phyloP scores from a whole-genome alignment of 1,140 invertebrate species.

The Microvelia longipes region DNA sequence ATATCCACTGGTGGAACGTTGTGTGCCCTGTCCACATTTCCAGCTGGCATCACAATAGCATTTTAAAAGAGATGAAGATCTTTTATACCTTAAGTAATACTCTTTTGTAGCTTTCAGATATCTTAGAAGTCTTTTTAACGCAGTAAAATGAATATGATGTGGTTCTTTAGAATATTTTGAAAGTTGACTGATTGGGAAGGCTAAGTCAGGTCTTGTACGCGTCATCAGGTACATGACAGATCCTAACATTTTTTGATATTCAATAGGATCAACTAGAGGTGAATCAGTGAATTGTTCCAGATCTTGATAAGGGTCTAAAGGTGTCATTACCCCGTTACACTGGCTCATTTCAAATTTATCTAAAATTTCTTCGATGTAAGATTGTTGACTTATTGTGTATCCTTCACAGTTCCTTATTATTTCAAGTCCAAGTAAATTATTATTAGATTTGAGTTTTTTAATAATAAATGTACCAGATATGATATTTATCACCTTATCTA shows the following conservation, averaged over 20 bases:
- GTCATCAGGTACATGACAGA: neutral
- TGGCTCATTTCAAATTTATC: neutral
- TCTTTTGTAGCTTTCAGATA: neutral
- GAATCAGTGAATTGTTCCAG: neutral
- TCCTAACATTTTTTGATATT: neutral
- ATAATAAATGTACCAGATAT: no score
- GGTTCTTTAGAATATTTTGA: neutral
- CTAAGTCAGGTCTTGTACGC: neutral
- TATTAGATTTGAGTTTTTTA: no score
- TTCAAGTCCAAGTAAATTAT: no score
- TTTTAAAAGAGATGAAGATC: no score
- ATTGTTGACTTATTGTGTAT: no score
- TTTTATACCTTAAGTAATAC: no score
- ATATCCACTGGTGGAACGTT: no score
- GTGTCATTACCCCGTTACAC: neutral
- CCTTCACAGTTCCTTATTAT: no score
- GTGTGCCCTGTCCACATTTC: no score
- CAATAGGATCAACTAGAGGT: neutral
- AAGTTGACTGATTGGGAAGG: neutral
- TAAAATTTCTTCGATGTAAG: neutral
- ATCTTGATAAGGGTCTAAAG: neutral
- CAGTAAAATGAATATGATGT: neutral
- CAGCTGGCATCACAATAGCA: no score
- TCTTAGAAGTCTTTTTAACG: neutral
- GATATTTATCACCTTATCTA: no score